Percentiles rank a stretch among this genome's conserved stretches.
Conservation (phyloP, 1,140 invertebrate species). For the Aphelenchoides besseyi region DNA sequence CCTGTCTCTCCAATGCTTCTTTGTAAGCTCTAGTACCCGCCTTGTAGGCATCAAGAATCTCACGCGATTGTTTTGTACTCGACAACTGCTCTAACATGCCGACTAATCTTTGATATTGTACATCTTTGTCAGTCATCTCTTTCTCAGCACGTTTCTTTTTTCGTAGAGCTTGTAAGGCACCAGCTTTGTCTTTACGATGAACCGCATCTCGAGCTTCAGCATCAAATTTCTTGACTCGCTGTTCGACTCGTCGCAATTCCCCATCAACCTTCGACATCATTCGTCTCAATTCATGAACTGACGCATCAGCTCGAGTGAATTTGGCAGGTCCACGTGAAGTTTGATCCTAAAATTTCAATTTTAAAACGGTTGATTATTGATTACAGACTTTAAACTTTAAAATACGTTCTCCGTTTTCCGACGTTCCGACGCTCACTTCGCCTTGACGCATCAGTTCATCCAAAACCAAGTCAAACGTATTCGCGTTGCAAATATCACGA, state of each 20-base stretch:
- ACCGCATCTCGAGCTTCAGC: constrained; percentile 45
- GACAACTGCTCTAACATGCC: constrained; percentile 54
- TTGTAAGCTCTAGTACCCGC: constrained; percentile 55
- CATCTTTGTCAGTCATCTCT: constrained; percentile 60
- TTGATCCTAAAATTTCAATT: constrained; percentile 56
- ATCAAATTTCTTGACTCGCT: constrained; percentile 40
- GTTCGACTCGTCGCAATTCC: constrained; percentile 48
- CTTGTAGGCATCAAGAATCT: constrained; percentile 55
- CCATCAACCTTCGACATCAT: constrained; percentile 47
- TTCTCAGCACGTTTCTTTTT: constrained; percentile 55
- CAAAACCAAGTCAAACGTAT: constrained; percentile 55
- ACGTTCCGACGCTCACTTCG: constrained; percentile 50
- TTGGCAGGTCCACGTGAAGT: constrained; percentile 45
- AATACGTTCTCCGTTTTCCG: constrained; percentile 51
- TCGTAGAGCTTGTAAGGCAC: constrained; percentile 40
- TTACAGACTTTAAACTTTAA: constrained; percentile 53
- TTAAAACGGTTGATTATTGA: neutral
- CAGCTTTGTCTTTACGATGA: constrained; percentile 47
- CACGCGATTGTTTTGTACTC: constrained; percentile 54
- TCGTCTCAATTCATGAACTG: constrained; percentile 52
- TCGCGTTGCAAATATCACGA: constrained; percentile 22
- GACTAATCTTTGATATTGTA: constrained; percentile 52
- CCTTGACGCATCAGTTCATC: constrained; percentile 48
- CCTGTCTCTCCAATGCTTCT: constrained; percentile 47
- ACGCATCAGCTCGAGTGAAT: constrained; percentile 58